These are phyloP conservation scores for Brenthis hecate DNA, from an alignment of 2,888 invertebrate species.

Conservation along the genomic window DNA sequence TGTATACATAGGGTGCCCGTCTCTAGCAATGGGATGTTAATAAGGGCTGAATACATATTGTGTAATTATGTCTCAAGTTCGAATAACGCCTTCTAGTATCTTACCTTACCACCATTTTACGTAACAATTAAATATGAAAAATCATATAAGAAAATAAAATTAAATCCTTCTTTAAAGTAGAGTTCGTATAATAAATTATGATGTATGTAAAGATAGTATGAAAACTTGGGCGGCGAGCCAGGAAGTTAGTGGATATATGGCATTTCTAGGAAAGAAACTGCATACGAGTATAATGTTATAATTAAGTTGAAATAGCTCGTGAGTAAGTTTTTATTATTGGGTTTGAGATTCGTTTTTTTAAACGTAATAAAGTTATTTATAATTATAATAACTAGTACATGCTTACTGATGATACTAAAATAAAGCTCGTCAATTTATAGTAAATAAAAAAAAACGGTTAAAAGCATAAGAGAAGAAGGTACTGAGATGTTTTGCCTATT, in stretches of 20 bases:
- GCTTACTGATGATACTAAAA: too few relatives aligned
- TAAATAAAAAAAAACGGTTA: too few relatives aligned
- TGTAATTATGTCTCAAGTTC: too few relatives aligned
- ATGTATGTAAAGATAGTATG: slow-evolving; percentile 64
- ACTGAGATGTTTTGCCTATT: too few relatives aligned
- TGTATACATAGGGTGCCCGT: too few relatives aligned
- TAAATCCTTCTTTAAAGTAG: slow-evolving; percentile 15
- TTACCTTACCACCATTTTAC: background rate
- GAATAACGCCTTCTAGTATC: background rate
- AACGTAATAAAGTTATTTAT: too few relatives aligned
- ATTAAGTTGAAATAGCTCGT: slow-evolving; percentile 15
- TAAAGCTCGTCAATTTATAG: too few relatives aligned
- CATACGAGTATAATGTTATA: slow-evolving; percentile 21
- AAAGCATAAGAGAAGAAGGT: too few relatives aligned
- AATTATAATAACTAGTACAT: too few relatives aligned
- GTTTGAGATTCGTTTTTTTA: too few relatives aligned
- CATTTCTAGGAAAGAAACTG: slow-evolving; percentile 23
- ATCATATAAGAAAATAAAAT: slow-evolving; percentile 18
- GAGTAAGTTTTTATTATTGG: slow-evolving; percentile 1
- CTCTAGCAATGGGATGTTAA: too few relatives aligned
- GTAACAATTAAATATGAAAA: slow-evolving; percentile 9
- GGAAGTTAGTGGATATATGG: slow-evolving; percentile 43
- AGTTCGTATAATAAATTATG: slow-evolving; percentile 52
- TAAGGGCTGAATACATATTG: too few relatives aligned
- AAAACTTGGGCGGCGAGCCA: slow-evolving; percentile 55